Base-by-base conservation (phyloP, 1,140 invertebrate species). In the Calephelis virginiensis region DNA sequence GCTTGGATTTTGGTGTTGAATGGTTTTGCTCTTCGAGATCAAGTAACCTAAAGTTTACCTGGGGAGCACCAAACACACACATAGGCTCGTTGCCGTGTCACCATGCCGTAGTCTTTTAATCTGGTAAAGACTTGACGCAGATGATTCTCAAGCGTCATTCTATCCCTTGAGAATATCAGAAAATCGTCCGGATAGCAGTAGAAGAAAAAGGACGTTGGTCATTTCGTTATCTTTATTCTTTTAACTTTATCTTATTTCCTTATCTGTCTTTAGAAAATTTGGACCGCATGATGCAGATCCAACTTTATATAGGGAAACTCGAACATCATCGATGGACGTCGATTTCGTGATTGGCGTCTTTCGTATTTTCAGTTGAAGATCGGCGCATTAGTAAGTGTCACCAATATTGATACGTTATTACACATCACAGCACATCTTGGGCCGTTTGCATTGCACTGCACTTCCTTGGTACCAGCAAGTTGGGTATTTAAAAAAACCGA, bases 401-500 rank as follows among this genome's bases (percentile, higher is more conserved):
- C 67, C 61, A 66, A 47, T 62, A 67, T 53, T 49, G 71, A 67
- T 43, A 43, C 60, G 63, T 0, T 66, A 63, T 9, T 8, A 56
- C 1, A 53, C 8, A 17, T 17, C 17, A 17, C 1, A 28, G 59
- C 70, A 71, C 13, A 47, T 61, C 0, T 45, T 17, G 3, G 66
- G 63, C 6, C 65, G 13, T n/a, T 28, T 17, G 17, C 17, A 17
- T 17, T 17, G 17, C 3, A 17, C 17, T 17, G 17, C 17, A 17
- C 17, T 17, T 17, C 17, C 17, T 3, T 71, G 69, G 43, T 71
- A 71, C 62, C 66, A 71, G n/a, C 69, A 71, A 7, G 64, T 10
- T 9, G 64, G 69, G 28, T 60, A 61, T 12, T 40, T 43, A 7
- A 28, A 13, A n/a, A 63, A 62, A n/a, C 17, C 53, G 10, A 50